These are phyloP conservation scores for Procambarus virginalis DNA, from an alignment of 1,140 invertebrate species.

Conservation along the genomic window DNA sequence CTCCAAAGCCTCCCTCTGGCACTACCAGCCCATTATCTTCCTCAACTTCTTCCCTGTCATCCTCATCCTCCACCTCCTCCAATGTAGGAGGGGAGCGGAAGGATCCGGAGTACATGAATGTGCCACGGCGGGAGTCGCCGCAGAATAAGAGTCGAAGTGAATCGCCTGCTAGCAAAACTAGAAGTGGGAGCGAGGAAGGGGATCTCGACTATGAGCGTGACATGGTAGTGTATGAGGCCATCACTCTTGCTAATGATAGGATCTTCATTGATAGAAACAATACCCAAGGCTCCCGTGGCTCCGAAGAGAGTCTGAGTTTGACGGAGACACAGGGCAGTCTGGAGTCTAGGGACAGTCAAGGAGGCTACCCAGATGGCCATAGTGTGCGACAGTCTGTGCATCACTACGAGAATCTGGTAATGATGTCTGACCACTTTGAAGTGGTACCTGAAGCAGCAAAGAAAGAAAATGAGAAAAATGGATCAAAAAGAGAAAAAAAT, in stretches of 20 bases:
- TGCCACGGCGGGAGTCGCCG: conserved; percentile 79
- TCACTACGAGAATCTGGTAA: conserved; percentile 69
- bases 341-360: conserved; percentile 31
- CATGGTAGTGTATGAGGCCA: conserved; percentile 79
- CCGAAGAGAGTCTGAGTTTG: conserved; percentile 56
- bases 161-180: conserved; percentile 69
- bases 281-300: conserved; percentile 74
- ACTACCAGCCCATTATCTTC: conserved; percentile 55
- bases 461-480: conserved; percentile 2
- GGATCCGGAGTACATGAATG: conserved; percentile 77
- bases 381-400: conserved; percentile 65
- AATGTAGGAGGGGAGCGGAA: conserved; percentile 62
- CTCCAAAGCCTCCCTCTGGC: conserved; percentile 38
- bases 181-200: conserved; percentile 73
- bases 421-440: conserved; percentile 56
- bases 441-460: conserved; percentile 21
- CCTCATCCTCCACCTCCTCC: conserved; percentile 68
- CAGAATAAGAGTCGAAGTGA: conserved; percentile 90
- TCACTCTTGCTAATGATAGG: conserved; percentile 79
- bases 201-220: conserved; percentile 78
- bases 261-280: conserved; percentile 74
- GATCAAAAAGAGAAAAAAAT: background rate
- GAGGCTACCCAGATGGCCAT: conserved; percentile 34
- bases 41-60: conserved; percentile 66
- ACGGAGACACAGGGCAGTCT: conserved; percentile 37